Conservation (phyloP, 2,888 invertebrate genomes). For the Timema cristinae region DNA sequence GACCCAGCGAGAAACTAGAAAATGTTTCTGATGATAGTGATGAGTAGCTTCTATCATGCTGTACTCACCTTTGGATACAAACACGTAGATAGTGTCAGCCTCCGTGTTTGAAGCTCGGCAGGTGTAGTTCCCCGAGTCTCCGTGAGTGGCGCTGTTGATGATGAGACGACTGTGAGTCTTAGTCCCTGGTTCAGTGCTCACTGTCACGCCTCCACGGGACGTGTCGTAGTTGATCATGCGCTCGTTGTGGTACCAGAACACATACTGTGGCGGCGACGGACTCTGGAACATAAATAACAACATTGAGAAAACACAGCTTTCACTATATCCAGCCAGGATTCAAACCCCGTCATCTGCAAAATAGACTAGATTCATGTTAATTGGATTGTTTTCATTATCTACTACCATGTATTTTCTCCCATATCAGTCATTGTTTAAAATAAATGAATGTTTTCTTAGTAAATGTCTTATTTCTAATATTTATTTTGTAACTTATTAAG, state of each 20-base stretch:
- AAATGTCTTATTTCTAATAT: too few relatives aligned
- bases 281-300: constrained; percentile 36
- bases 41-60: too few relatives aligned
- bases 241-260: constrained; percentile 49
- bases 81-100: constrained; percentile 42
- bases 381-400: too few relatives aligned
- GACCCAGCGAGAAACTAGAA: too few relatives aligned
- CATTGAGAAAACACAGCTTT: background rate
- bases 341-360: too few relatives aligned
- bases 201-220: constrained; percentile 42
- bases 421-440: too few relatives aligned
- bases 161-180: constrained; percentile 44
- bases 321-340: background rate
- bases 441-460: too few relatives aligned
- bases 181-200: constrained; percentile 42
- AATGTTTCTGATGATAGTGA: too few relatives aligned
- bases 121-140: constrained; percentile 44
- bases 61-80: constrained; percentile 40
- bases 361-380: too few relatives aligned
- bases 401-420: too few relatives aligned
- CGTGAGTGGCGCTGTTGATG: constrained; percentile 42
- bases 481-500: too few relatives aligned
- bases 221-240: constrained; percentile 47
- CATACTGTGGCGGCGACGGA: constrained; percentile 46
- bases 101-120: constrained; percentile 43